phyloP scores from a whole-genome alignment of 2,888 invertebrate species.

The Zele albiditarsus region DNA sequence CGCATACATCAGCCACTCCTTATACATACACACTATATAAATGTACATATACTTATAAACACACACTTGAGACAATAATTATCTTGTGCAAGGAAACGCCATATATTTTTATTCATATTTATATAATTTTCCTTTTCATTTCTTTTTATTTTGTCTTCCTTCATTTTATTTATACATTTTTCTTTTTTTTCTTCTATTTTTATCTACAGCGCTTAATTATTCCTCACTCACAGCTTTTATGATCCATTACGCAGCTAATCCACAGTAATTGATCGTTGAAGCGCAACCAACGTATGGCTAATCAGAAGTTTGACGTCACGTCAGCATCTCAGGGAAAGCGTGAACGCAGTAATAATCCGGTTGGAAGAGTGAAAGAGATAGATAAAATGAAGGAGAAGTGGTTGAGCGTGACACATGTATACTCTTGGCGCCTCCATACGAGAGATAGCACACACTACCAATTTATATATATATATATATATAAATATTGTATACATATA shows the following conservation, averaged over 20 bases:
- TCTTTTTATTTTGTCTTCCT: neutral
- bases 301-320: conserved; percentile 31
- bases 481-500: neutral
- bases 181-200: neutral
- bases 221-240: conserved; percentile 15
- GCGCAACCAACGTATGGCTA: conserved; percentile 8
- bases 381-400: conserved; percentile 4
- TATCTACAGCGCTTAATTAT: conserved; percentile 11
- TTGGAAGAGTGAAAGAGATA: neutral
- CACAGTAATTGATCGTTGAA: conserved; percentile 31
- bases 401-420: neutral
- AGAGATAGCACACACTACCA: neutral
- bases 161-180: neutral
- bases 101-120: neutral
- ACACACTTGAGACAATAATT: conserved; percentile 7
- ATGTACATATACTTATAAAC: neutral
- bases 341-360: conserved; percentile 14
- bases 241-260: conserved; percentile 33
- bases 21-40: neutral
- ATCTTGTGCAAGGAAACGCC: neutral
- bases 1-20: conserved; percentile 11
- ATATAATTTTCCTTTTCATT: neutral
- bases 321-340: conserved; percentile 25
- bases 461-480: neutral
- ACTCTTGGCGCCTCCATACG: conserved; percentile 27